Conservation (phyloP, 2,797 vertebrate genomes). For the Trichosurus vulpecula region DNA sequence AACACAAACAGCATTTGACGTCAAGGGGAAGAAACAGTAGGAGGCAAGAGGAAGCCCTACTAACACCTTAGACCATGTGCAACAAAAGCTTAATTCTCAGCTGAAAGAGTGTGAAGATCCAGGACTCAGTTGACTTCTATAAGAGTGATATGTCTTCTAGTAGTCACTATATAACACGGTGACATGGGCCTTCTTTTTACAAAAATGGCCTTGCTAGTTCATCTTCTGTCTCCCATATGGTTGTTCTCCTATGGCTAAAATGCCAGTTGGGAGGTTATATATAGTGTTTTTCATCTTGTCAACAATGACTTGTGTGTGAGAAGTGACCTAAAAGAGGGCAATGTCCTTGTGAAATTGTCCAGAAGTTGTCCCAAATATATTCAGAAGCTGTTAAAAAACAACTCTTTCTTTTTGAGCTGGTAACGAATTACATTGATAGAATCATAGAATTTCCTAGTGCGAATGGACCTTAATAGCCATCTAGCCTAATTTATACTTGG, state of each 20-base stretch:
- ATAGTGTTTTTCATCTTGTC: not conserved
- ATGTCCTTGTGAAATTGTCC: not conserved
- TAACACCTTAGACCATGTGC: slow-evolving; percentile 22
- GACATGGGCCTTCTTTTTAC: not conserved
- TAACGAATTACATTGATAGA: not conserved
- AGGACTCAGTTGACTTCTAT: not conserved
- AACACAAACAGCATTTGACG: slow-evolving; percentile 17
- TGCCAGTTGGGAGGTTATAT: too few relatives aligned
- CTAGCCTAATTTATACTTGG: not conserved
- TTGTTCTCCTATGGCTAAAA: too few relatives aligned
- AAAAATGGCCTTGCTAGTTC: not conserved
- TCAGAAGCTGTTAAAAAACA: not conserved
- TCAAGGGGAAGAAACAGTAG: slow-evolving; percentile 8
- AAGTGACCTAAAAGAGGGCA: not conserved
- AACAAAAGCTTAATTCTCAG: slow-evolving; percentile 29
- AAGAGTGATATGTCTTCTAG: not conserved
- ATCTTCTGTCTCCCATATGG: not conserved
- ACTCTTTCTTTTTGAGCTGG: not conserved
- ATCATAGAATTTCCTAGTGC: not conserved
- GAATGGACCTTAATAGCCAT: not conserved
- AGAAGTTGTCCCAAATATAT: not conserved
- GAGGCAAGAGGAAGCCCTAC: not conserved
- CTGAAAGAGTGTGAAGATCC: slow-evolving; percentile 20
- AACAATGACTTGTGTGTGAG: not conserved
- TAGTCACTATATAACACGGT: not conserved